Evolutionary conservation across 2,113 vertebrate genomes (phyloP).

Genomic region (Nothocercus nigrocapillus): DNA sequence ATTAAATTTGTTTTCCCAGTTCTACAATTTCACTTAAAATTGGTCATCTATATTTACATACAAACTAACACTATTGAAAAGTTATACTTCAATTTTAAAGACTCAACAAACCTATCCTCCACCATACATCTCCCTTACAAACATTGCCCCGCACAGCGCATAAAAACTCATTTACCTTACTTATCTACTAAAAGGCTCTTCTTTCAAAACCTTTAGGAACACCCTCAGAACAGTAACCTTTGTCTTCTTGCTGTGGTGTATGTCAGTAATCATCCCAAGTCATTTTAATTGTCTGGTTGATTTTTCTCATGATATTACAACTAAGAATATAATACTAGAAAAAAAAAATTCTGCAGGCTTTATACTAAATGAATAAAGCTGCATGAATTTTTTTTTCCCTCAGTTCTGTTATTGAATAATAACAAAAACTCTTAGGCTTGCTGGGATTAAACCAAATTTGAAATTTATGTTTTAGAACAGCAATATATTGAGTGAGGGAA

Average conservation of each 20-base stretch:
- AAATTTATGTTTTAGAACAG: neutral
- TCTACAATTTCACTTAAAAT: neutral
- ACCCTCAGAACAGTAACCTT: neutral
- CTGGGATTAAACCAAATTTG: neutral
- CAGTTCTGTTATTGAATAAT: neutral
- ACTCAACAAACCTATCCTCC: neutral
- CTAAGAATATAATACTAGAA: neutral
- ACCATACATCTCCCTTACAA: neutral
- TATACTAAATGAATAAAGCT: neutral
- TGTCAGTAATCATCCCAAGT: neutral
- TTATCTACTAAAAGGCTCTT: neutral
- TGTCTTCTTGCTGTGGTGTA: neutral
- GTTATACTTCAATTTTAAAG: neutral
- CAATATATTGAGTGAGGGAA: neutral
- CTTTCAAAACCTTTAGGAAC: neutral
- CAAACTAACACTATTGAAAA: neutral
- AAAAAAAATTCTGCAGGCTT: neutral
- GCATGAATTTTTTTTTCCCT: neutral
- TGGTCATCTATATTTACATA: neutral
- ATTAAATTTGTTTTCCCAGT: neutral
- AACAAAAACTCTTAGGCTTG: neutral
- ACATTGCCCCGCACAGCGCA: neutral
- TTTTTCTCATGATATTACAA: neutral
- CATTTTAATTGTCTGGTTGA: neutral
- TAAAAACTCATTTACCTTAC: neutral